phyloP scores from a whole-genome alignment of 2,113 vertebrate species.

The Nettapus auritus region DNA sequence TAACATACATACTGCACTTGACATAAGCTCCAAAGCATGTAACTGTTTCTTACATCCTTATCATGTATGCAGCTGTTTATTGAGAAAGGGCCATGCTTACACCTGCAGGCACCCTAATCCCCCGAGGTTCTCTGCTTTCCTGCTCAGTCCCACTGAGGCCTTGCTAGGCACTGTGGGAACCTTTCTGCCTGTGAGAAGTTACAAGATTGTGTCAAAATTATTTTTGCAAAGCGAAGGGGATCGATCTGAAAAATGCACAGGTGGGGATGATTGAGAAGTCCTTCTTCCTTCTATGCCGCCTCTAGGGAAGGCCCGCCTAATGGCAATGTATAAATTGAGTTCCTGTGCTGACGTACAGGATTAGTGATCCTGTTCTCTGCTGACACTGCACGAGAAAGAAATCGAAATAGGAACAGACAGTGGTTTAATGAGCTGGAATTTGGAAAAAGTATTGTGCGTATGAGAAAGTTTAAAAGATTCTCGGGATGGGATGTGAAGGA shows the following conservation, averaged over 20 bases:
- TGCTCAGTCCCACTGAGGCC: not conserved
- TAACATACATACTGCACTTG: not conserved
- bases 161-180: accelerated
- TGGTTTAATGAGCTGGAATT: not conserved
- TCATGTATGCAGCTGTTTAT: not conserved
- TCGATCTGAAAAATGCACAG: not conserved
- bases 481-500: not conserved
- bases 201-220: not conserved
- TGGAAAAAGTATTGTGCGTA: not conserved
- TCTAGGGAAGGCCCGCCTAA: not conserved
- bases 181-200: not conserved
- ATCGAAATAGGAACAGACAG: not conserved
- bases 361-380: not conserved
- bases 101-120: not conserved
- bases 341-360: not conserved
- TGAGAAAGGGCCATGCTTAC: not conserved
- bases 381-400: not conserved
- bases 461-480: not conserved
- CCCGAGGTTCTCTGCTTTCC: not conserved
- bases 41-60: not conserved
- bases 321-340: not conserved
- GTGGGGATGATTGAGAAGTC: not conserved
- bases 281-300: not conserved
- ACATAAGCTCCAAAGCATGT: accelerated
- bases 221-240: not conserved